A percentile compares a stretch with the other conserved stretches of the same genome.
Evolutionary conservation across 2,888 invertebrate genomes (phyloP).

Genomic region (Slavum lentiscoides): DNA sequence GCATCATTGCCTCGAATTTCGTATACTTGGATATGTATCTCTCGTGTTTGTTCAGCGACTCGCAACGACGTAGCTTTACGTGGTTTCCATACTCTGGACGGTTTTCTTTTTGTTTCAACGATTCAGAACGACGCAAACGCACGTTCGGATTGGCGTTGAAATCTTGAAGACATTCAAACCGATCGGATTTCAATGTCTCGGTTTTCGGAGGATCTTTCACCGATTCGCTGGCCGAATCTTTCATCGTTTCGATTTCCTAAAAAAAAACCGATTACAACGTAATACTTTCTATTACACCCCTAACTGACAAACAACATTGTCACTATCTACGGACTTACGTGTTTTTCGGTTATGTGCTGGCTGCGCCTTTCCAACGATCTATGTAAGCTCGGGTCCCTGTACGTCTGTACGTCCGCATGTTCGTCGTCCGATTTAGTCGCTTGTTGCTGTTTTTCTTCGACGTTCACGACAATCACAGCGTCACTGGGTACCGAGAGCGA

Average conservation of each 20-base stretch:
- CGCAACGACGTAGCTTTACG: constrained; percentile 56
- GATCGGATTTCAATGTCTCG: neutral
- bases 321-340: constrained; percentile 15
- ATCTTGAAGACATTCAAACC: constrained; percentile 41
- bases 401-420: constrained; percentile 54
- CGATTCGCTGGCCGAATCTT: constrained; percentile 32
- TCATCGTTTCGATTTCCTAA: constrained; percentile 49
- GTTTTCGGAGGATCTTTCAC: constrained; percentile 26
- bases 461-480: constrained; percentile 31
- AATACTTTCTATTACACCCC: neutral
- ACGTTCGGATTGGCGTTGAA: constrained; percentile 47
- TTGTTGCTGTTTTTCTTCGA: constrained; percentile 11
- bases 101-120: constrained; percentile 59
- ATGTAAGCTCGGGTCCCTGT: constrained; percentile 56
- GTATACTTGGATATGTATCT: constrained; percentile 57
- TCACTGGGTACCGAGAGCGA: constrained; percentile 69
- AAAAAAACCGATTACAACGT: neutral
- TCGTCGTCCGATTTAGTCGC: constrained; percentile 35
- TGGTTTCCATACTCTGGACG: constrained; percentile 59
- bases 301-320: neutral
- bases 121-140: constrained; percentile 55
- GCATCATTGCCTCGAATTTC: constrained; percentile 60
- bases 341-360: constrained; percentile 48
- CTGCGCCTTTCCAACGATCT: constrained; percentile 54
- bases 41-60: constrained; percentile 57